Evolutionary conservation across 2,888 invertebrate species (phyloP).

Genomic region (Volucella inflata): DNA sequence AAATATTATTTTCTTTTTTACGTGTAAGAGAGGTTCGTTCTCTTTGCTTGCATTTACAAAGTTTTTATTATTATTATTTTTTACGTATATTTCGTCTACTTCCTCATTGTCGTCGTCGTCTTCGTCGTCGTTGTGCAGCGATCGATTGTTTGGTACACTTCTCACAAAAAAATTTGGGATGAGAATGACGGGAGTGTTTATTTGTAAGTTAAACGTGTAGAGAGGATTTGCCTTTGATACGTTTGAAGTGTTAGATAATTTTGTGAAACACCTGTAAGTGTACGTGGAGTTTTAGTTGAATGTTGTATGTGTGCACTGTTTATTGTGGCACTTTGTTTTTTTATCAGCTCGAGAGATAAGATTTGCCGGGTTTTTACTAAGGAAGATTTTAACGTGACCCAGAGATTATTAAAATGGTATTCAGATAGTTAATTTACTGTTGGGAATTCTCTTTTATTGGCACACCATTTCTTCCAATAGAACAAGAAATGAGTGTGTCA

Average conservation of each 20-base stretch:
- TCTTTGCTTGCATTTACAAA: constrained; percentile 26
- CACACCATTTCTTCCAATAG: too few species aligned
- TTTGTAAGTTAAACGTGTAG: background rate
- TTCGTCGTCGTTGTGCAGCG: constrained; percentile 23
- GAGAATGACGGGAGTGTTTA: background rate
- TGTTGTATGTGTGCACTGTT: too few species aligned
- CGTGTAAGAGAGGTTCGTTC: constrained; percentile 27
- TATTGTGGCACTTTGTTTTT: too few species aligned
- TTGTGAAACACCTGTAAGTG: too few species aligned
- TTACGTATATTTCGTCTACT: background rate
- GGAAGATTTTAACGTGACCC: too few species aligned
- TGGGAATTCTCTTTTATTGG: too few species aligned
- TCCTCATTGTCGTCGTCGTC: background rate
- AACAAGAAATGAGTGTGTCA: too few species aligned
- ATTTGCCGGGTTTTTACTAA: too few species aligned
- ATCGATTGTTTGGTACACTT: constrained; percentile 67
- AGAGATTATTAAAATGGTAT: too few species aligned
- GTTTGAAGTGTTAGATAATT: background rate
- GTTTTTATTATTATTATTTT: constrained; percentile 12
- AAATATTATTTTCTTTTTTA: constrained; percentile 16
- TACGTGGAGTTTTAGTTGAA: too few species aligned
- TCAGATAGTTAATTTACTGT: too few species aligned
- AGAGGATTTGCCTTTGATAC: background rate
- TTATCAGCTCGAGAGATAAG: too few species aligned
- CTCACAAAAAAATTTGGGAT: constrained; percentile 60